Evolutionary conservation across 2,888 invertebrate genomes (phyloP), one percentile per base, ranked within the genome.

Genomic region (Anorthoa munda): DNA sequence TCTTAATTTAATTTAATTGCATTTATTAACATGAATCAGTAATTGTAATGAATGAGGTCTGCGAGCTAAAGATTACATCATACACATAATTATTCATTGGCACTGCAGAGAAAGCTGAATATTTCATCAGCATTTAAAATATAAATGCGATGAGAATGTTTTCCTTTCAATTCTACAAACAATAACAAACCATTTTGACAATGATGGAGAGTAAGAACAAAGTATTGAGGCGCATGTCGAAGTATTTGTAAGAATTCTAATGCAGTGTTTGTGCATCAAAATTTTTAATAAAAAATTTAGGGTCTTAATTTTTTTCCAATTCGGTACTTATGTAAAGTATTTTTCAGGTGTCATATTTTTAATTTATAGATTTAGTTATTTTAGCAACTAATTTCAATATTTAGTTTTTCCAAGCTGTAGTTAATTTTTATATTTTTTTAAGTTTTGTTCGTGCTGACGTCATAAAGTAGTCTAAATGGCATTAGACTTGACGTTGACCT

Each of bases 81-180:
- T 23, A 18, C 39, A 45, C 26, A 50, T 39, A 70, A 59, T 75
- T 66, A 76, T 53, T 68, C 51, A 67, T 68, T 23, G 7, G 48
- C 23, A 13, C 21, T 48, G 59, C 26, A 53, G 59, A 15, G 51
- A 77, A 77, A 59, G 53, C 59, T 48, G 59, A 77, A 48, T 75
- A 39, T 15, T 45, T 48, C 26, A 77, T 68, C 39, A 48, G 31
- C 48, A 13, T 67, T 67, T 68, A 59, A 77, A 75, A 67, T 59
- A 51, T 67, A n/a, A 66, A 46, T 77, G 23, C 21, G 21, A 31
- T 23, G 31, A 51, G n/a, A 18, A 21, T 60, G 12, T 39, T 61
- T 39, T 11, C 13, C 21, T 39, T 59, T 48, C 1, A n/a, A 17
- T 31, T 23, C 9, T 51, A 70, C 46, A 23, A 39, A 70, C 50